Evolutionary conservation across 2,113 vertebrate species (phyloP).

Genomic region (Dolichotis patagonum): DNA sequence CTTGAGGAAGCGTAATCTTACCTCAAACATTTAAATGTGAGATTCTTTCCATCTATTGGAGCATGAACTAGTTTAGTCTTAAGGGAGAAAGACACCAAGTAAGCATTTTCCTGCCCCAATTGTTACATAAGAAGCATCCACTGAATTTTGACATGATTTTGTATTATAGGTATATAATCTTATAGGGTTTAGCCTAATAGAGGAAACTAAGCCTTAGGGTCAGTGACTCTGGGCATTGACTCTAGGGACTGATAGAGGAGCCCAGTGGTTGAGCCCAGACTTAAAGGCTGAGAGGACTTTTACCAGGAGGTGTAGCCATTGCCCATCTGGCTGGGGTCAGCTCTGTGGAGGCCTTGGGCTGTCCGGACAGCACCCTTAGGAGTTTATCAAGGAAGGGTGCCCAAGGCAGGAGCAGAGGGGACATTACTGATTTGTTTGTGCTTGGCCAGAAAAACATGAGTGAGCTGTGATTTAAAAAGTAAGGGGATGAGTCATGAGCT

Average conservation of each 20-base stretch:
- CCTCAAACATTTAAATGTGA: not conserved
- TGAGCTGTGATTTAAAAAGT: not conserved
- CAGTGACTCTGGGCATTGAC: not conserved
- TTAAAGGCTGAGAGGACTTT: too few species aligned
- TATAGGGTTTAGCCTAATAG: not conserved
- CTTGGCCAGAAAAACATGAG: not conserved
- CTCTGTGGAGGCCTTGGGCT: not conserved
- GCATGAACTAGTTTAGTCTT: slow-evolving; percentile 2
- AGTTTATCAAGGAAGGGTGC: not conserved
- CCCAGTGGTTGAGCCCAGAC: too few species aligned
- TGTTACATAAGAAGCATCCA: not conserved
- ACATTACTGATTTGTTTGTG: not conserved
- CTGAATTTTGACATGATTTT: not conserved
- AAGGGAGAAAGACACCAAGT: not conserved
- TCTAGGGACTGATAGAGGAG: not conserved
- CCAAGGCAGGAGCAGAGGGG: not conserved
- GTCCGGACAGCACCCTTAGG: not conserved
- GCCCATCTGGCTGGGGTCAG: too few species aligned
- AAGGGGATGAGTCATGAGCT: not conserved
- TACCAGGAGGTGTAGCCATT: too few species aligned
- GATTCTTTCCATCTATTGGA: not conserved
- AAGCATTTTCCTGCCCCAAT: not conserved
- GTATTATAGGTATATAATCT: not conserved
- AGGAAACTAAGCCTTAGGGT: not conserved
- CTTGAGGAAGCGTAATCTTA: not conserved